These are phyloP conservation scores for Cheilinus undulatus DNA, from an alignment of 2,113 vertebrate genomes.

Conservation along the genomic window DNA sequence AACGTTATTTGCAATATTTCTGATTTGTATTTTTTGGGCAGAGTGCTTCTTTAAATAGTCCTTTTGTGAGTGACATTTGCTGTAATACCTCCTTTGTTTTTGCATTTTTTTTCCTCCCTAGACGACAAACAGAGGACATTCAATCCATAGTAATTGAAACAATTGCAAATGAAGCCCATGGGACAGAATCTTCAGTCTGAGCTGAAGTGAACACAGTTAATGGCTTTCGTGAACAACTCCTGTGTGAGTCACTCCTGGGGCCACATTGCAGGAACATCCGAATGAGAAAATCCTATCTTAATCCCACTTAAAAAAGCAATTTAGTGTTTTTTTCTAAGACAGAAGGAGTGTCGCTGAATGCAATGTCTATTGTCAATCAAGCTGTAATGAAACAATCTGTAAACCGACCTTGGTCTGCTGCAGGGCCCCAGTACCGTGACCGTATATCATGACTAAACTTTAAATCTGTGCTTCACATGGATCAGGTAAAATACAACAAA, in stretches of 20 bases:
- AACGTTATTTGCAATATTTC: conserved; percentile 1
- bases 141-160: conserved; percentile 46
- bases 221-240: conserved; percentile 63
- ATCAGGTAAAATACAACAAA: background rate
- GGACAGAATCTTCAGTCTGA: conserved; percentile 50
- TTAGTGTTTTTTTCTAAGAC: conserved; percentile 45
- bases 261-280: conserved; percentile 56
- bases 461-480: conserved; percentile 5
- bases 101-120: conserved; percentile 17
- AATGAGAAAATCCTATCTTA: conserved; percentile 68
- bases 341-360: conserved; percentile 29
- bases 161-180: conserved; percentile 55
- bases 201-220: conserved; percentile 64
- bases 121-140: conserved; percentile 33
- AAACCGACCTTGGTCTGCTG: conserved; percentile 29
- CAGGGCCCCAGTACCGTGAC: conserved; percentile 31
- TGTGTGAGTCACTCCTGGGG: conserved; percentile 61
- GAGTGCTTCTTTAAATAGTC: conserved; percentile 21
- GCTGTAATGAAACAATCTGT: conserved; percentile 28
- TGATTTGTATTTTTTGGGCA: conserved; percentile 1
- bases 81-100: conserved; percentile 30
- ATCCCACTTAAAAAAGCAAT: conserved; percentile 71
- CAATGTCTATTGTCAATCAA: conserved; percentile 34
- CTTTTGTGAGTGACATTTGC: conserved; percentile 20
- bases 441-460: conserved; percentile 20